Percentiles rank a stretch among this genome's conserved stretches.
phyloP scores from a whole-genome alignment of 2,888 invertebrate species.

The Nasonovia ribisnigri region DNA sequence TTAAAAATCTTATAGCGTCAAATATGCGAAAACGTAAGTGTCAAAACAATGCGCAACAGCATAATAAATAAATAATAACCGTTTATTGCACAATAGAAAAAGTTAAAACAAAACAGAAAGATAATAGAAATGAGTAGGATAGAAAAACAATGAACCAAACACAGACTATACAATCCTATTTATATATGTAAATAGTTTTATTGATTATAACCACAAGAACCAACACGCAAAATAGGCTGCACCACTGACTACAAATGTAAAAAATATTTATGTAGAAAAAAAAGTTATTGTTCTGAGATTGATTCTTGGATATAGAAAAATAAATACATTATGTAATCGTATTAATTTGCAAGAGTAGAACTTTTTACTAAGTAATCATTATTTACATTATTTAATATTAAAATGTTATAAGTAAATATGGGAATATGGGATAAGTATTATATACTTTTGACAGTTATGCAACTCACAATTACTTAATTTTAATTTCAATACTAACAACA shows the following conservation, averaged over 20 bases:
- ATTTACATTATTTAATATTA: not conserved
- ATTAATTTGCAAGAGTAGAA: not conserved
- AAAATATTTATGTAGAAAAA: not conserved
- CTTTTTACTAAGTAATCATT: not conserved
- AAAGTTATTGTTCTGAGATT: not conserved
- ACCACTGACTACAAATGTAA: not conserved
- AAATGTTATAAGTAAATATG: not conserved
- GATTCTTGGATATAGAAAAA: not conserved
- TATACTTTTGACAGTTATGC: not conserved
- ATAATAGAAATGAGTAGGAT: not conserved
- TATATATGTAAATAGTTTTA: constrained; percentile 21
- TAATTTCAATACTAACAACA: not conserved
- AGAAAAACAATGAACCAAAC: constrained; percentile 22
- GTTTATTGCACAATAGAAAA: constrained; percentile 14
- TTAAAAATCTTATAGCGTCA: constrained; percentile 12
- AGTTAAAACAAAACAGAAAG: constrained; percentile 41
- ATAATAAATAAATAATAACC: constrained; percentile 45
- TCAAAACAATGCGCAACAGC: constrained; percentile 10
- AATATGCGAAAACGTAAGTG: constrained; percentile 27
- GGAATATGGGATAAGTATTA: not conserved
- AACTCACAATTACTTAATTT: not conserved
- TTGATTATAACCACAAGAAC: constrained; percentile 7
- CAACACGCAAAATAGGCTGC: not conserved
- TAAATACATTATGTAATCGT: not conserved
- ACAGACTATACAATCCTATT: not conserved